Percentiles rank a stretch among this genome's conserved stretches.
phyloP scores from a whole-genome alignment of 2,113 vertebrate genomes.

The Aphelocoma coerulescens region DNA sequence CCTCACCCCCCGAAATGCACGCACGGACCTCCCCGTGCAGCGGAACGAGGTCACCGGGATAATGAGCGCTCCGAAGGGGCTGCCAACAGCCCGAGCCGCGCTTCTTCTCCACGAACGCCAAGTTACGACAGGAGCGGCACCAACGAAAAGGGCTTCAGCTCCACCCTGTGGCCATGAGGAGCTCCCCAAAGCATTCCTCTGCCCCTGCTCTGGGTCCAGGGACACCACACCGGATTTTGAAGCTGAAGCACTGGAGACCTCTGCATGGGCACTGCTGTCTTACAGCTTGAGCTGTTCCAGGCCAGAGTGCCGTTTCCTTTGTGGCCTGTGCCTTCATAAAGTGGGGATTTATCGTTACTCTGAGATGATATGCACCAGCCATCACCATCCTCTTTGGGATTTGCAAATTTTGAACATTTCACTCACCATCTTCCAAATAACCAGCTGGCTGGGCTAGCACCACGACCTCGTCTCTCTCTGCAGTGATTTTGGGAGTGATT shows the following conservation, averaged over 20 bases:
- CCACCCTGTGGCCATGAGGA: conserved; percentile 3
- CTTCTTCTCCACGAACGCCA: rapidly evolving
- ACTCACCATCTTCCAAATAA: neutral
- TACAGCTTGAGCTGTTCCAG: neutral
- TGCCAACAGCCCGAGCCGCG: neutral
- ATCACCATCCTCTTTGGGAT: neutral
- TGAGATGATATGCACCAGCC: neutral
- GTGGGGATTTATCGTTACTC: neutral
- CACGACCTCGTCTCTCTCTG: neutral
- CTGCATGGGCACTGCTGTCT: neutral
- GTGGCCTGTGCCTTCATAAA: neutral
- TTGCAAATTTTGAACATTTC: neutral
- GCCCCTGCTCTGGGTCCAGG: rapidly evolving
- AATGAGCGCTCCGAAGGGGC: neutral
- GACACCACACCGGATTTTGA: rapidly evolving
- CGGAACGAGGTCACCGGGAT: neutral
- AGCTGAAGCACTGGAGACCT: neutral
- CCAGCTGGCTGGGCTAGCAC: neutral
- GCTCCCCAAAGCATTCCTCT: neutral
- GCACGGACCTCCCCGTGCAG: neutral
- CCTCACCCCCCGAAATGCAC: neutral
- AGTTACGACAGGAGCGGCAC: neutral
- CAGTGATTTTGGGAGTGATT: neutral
- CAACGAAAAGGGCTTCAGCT: neutral
- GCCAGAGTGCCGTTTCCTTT: neutral